These are phyloP conservation scores for Amphiprion percula DNA, from an alignment of 2,113 vertebrate genomes.

Conservation along the genomic window DNA sequence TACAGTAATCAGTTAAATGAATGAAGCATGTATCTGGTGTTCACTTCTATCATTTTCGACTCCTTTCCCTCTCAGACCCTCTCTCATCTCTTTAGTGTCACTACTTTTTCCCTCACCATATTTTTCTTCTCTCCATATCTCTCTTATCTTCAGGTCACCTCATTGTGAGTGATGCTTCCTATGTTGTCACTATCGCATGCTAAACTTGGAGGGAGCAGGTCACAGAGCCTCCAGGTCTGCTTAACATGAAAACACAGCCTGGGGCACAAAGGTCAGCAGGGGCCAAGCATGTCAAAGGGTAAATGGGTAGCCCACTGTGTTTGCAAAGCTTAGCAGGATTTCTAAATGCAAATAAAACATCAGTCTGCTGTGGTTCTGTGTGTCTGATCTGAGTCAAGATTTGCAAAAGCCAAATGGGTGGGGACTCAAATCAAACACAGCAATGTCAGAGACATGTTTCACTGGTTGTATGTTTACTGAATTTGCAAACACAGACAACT, in stretches of 20 bases:
- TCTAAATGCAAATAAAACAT: slow-evolving; percentile 26
- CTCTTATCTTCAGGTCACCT: slow-evolving; percentile 35
- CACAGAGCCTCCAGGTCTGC: slow-evolving; percentile 48
- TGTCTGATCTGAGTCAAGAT: slow-evolving; percentile 28
- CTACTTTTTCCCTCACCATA: slow-evolving; percentile 8
- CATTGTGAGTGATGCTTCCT: slow-evolving; percentile 56
- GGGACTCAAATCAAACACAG: background rate
- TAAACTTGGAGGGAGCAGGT: slow-evolving; percentile 59
- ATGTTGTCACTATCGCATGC: slow-evolving; percentile 54
- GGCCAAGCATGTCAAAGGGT: slow-evolving; percentile 52
- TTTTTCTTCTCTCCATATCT: slow-evolving; percentile 38
- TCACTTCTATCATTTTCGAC: background rate
- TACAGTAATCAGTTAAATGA: background rate
- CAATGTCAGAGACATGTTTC: slow-evolving; percentile 5
- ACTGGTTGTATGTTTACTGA: slow-evolving; percentile 10
- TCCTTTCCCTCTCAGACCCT: background rate
- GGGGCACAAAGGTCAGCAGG: slow-evolving; percentile 52
- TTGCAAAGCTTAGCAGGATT: slow-evolving; percentile 2
- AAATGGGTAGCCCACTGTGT: background rate
- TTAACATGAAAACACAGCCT: slow-evolving; percentile 66
- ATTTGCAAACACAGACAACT: background rate
- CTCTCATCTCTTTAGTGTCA: background rate
- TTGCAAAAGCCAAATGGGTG: slow-evolving; percentile 18
- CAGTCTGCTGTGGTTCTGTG: background rate
- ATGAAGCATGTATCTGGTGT: background rate